These are phyloP conservation scores for Linnaemya tessellans DNA, from an alignment of 2,888 invertebrate species.

Conservation along the genomic window DNA sequence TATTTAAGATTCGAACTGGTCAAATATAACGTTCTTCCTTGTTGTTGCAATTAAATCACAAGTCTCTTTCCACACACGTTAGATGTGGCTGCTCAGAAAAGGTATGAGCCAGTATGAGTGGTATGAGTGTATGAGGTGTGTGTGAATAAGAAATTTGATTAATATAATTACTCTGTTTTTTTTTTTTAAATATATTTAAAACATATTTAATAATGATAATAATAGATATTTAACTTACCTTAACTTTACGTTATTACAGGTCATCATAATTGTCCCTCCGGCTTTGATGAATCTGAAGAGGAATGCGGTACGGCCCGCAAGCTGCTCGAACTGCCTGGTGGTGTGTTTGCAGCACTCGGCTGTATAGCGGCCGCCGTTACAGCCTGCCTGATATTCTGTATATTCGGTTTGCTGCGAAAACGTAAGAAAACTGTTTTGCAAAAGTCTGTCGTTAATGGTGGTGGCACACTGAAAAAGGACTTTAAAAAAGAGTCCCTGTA, in stretches of 20 bases:
- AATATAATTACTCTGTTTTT: too few species aligned
- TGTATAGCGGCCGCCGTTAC: slow-evolving; percentile 86
- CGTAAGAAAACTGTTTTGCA: slow-evolving; percentile 84
- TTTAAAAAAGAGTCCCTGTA: slow-evolving; percentile 83
- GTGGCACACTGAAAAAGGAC: slow-evolving; percentile 86
- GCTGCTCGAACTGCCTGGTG: slow-evolving; percentile 85
- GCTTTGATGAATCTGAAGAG: slow-evolving; percentile 89
- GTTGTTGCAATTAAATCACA: too few species aligned
- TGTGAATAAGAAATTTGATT: too few species aligned
- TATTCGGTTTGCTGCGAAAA: slow-evolving; percentile 85
- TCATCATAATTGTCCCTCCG: slow-evolving; percentile 86
- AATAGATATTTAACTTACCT: too few species aligned
- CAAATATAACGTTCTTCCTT: too few species aligned
- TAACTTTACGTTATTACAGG: slow-evolving; percentile 75
- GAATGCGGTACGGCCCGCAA: slow-evolving; percentile 86
- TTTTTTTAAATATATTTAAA: too few species aligned
- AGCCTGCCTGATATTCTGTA: slow-evolving; percentile 85
- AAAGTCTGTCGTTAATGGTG: slow-evolving; percentile 83
- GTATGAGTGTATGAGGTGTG: too few species aligned
- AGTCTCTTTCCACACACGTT: too few species aligned
- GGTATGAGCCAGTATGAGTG: too few species aligned
- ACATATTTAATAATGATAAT: too few species aligned
- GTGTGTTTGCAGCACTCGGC: slow-evolving; percentile 85
- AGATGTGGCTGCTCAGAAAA: too few species aligned
- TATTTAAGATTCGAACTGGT: too few species aligned